Base-by-base conservation (phyloP, 2,888 invertebrate genomes). In the Dolichopus griseipennis region DNA sequence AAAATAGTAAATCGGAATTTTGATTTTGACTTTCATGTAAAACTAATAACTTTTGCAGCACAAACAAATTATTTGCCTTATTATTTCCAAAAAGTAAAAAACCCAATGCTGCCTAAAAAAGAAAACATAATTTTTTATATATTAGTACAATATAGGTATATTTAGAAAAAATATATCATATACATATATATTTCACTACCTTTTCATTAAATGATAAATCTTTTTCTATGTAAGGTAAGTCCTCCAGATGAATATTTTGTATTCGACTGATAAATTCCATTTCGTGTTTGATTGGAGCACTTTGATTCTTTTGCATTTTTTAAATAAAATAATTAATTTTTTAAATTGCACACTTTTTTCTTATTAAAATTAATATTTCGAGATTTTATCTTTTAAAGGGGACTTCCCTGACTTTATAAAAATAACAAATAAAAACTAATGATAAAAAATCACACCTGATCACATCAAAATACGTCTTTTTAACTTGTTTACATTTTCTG, bases 121-220 rank as follows among this genome's bases (percentile, higher is more conserved):
- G 61, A 52, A 64, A 34, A 27, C 66, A 33, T 27, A 27, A 27
- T 65, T 37, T 37, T 37, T 37, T 10, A 27, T 27, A 27, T 2
- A 37, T 37, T 37, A 7, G 37, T 37, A 10, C 37, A 37, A 2
- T 10, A 7, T 37, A 37, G 4, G 8, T 12, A 37, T 5, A 2
- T 27, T 4, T 27, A 5, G 5, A 27, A 5, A 4, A 5, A 27
- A 27, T 37, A 37, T 10, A 2, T 37, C 8, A 37, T 37, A 37
- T 37, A 37, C 37, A 5, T 12, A 5, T 4, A 4, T 10, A 37
- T 12, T 27, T n/a, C n/a, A n/a, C 34, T 10, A 84, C 82, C 75
- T 83, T 82, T 70, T 85, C 84, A 22, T 78, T 76, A 52, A 80
- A 76, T 64, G 81, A 79, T 8, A 85, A 77, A 72, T 83, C 81